Evolutionary conservation across 2,888 invertebrate genomes (phyloP), one percentile per base, ranked within the genome.

Genomic region (Tenthredo mesomela): DNA sequence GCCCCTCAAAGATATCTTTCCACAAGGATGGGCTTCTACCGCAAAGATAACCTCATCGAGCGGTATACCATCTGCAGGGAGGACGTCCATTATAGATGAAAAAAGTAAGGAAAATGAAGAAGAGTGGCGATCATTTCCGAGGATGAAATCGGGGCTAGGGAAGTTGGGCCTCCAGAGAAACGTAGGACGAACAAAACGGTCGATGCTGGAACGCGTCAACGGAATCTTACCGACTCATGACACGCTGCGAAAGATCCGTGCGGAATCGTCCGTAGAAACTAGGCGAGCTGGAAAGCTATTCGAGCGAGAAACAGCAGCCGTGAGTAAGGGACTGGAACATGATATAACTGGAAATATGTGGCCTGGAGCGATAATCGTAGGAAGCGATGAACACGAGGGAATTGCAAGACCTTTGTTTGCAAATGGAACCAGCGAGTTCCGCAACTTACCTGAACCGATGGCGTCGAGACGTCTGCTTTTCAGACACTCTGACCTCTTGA

Each of bases 391-490:
- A 25, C 25, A 25, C 33, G 12, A 33, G 29, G 18, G 4, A 25
- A 15, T 65, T 1, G 12, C 9, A 4, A 29, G 65, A 21, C 29
- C 67, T 67, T 67, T 67, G 67, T 25, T 67, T 33, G 33, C 18
- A 5, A 43, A 12, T n/a, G 71, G 43, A 40, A 43, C n/a, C 71
- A n/a, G 43, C 40, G 71, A 73, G 40, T 33, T 67, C 67, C 67
- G 18, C 25, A 43, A 43, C 21, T 43, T 21, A 9, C 43, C 71
- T 43, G 71, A 43, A 40, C 40, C 40, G 10, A 73, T 21, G 1
- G n/a, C n/a, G n/a, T n/a, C n/a, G 71, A 43, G 43, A 37, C 71
- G 43, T 4, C 21, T 73, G 71, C 71, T 73, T 43, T 43, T 73
- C 43, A 40, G 71, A 43, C 21, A 43, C 43, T 43, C 71, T 21